These are phyloP conservation scores for Hippolais icterina DNA, from an alignment of 2,113 vertebrate genomes.

Conservation along the genomic window DNA sequence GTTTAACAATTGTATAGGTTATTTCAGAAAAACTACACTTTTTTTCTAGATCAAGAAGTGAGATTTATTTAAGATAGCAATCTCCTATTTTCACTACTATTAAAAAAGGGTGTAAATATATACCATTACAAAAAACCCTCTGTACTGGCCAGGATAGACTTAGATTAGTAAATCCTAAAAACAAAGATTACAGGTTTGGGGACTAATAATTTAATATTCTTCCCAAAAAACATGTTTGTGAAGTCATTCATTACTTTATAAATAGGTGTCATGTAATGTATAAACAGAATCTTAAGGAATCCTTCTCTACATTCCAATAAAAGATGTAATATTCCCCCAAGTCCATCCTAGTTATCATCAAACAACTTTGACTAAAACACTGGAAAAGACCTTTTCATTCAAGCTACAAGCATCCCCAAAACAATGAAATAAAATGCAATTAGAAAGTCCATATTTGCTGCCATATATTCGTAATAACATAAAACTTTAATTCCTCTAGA, in stretches of 20 bases:
- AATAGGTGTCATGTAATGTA: background rate
- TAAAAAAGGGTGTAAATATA: background rate
- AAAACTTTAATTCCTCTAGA: background rate
- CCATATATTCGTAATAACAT: background rate
- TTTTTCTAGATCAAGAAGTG: background rate
- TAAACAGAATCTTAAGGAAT: slow-evolving; percentile 1
- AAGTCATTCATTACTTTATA: background rate
- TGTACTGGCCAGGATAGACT: background rate
- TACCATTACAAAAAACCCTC: background rate
- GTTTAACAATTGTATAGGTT: background rate
- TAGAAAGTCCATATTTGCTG: background rate
- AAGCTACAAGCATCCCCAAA: background rate
- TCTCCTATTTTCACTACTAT: background rate
- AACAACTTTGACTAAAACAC: background rate
- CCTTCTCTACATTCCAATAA: background rate
- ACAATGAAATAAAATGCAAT: background rate
- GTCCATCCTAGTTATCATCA: background rate
- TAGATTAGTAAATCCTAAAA: background rate
- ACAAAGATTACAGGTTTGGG: background rate
- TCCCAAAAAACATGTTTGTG: background rate
- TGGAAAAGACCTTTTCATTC: background rate
- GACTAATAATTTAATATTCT: background rate
- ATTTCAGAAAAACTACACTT: background rate
- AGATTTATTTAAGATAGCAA: background rate
- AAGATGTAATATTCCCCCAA: background rate